Base-by-base conservation (phyloP, 2,888 invertebrate species). In the Biston stratarius region DNA sequence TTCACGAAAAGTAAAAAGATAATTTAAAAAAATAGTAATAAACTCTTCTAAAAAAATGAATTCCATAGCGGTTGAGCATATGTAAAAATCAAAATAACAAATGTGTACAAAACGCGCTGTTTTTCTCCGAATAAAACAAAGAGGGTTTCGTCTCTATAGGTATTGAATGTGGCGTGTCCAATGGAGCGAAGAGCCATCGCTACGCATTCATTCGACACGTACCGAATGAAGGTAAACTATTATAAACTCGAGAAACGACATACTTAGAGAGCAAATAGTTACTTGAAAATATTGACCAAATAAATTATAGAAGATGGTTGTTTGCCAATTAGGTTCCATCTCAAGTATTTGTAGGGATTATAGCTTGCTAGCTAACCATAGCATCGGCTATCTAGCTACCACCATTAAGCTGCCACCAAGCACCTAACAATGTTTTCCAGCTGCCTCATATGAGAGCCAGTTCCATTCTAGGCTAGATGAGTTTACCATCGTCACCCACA, bases 61-160 rank as follows among this genome's bases (percentile, higher is more conserved):
- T n/a, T n/a, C 12, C 7, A 38, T 9, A n/a, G 14, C 8, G 6
- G 15, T 2, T 40, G 12, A 36, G n/a, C 53, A 33, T 24, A 24
- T 24, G 24, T 36, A 11, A 55, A 40, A 42, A 55, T 55, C 33
- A 53, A 38, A 40, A 40, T 40, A 15, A 15, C 11, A 53, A 15
- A 53, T 36, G 53, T 6, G 53, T 24, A 40, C 53, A 53, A 67
- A 68, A 69, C 11, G 48, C 47, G 9, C 11, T 15, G 60, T 62
- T 55, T 62, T 47, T 38, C 61, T 44, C 15, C 33, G 55, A 47
- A 62, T 55, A 34, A 36, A 51, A 51, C 63, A 63, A 57, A 51
- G 57, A n/a, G 34, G 5, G 51, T 42, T 24, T 12, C 14, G 33
- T 42, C 33, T 24, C 42, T 40, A 24, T 44, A n/a, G n/a, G n/a